Conservation (phyloP, 2,888 invertebrate species). For the Acanthococcus lagerstroemiae region DNA sequence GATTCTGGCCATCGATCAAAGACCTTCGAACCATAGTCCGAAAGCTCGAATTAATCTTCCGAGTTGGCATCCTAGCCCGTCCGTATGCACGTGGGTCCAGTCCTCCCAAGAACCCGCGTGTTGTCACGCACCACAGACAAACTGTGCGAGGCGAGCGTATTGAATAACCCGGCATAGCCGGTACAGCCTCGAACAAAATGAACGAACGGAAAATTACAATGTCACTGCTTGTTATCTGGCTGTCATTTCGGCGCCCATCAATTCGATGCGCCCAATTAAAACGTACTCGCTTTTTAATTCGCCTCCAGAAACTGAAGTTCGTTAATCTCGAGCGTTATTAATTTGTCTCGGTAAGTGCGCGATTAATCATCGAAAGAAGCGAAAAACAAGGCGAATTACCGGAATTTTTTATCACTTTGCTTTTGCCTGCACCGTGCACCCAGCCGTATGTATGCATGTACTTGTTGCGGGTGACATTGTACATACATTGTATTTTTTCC, state of each 20-base stretch:
- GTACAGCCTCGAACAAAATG: too few relatives aligned
- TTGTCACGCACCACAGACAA: background rate
- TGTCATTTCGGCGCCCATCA: conserved; percentile 17
- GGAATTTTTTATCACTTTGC: too few relatives aligned
- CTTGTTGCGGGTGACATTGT: too few relatives aligned
- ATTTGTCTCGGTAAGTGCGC: too few relatives aligned
- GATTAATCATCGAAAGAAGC: too few relatives aligned
- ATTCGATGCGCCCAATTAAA: conserved; percentile 21
- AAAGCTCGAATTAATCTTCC: background rate
- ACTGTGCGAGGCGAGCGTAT: background rate
- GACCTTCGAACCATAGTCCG: background rate
- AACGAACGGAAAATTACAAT: conserved; percentile 11
- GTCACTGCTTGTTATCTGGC: conserved; percentile 19
- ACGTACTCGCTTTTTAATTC: conserved; percentile 6
- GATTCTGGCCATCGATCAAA: background rate
- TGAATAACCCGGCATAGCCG: background rate
- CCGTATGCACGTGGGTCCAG: background rate
- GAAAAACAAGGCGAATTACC: too few relatives aligned
- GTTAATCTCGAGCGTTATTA: background rate
- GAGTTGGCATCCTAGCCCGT: too few relatives aligned
- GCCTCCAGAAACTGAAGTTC: background rate
- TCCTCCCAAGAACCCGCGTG: background rate
- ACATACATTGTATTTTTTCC: too few relatives aligned
- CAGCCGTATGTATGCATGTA: too few relatives aligned
- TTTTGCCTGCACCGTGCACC: too few relatives aligned